Evolutionary conservation across 2,888 invertebrate species (phyloP), one percentile per base, ranked within the genome.

Genomic region (Drosophila phalerata): DNA sequence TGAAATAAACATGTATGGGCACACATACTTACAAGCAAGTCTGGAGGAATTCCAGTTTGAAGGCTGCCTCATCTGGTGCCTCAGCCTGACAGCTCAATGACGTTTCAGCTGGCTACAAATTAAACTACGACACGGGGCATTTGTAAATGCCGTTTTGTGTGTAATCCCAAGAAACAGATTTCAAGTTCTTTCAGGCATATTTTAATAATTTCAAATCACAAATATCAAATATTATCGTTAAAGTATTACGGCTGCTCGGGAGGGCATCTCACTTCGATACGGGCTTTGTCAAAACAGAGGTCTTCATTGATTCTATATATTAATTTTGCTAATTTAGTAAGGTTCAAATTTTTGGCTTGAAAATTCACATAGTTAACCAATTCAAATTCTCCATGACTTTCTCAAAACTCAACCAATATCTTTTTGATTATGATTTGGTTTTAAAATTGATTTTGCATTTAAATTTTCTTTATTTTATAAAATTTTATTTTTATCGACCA

Each of bases 31-130:
- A 15, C 2, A 32, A 30, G 52, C 13, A 40, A 34, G 28, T 34
- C 34, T 19, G 32, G n/a, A 15, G 17, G 38, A 62, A 34, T 55
- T 56, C 11, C 11, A 22, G 17, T 56, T 56, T 42, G 60, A 64
- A 57, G 57, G 47, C 48, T 38, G 43, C 38, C 37, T 47, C 37
- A 25, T 32, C 55, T 43, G 57, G 15, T 49, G 57, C 15, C 65
- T 52, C 60, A 40, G 58, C 40, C 48, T 84, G 84, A 88, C 87
- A 85, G 84, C 81, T 84, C 84, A 78, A 76, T 88, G 84, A 72
- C 68, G 67, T 67, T 51, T 74, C 70, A 60, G 55, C 47, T 67
- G 69, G 53, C 28, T 56, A 68, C 55, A 32, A 66, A 65, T 53
- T 45, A 32, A 53, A 42, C 55, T 42, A 28, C 48, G 37, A 61